phyloP scores from a whole-genome alignment of 2,888 invertebrate genomes.

The Apodemia mormo region DNA sequence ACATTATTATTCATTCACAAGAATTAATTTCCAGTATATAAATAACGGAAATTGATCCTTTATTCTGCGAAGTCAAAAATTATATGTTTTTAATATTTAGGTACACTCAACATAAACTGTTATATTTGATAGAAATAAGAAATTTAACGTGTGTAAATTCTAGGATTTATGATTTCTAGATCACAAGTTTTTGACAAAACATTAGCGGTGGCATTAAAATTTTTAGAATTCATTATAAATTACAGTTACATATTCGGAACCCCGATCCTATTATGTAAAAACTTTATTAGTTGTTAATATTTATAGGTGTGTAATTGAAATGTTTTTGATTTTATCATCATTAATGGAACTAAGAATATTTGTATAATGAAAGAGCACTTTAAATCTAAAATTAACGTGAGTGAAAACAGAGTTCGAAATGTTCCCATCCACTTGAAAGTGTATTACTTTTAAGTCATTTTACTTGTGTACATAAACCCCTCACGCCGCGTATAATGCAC shows the following conservation, averaged over 20 bases:
- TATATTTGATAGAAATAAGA: too few relatives aligned
- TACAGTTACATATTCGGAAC: background rate
- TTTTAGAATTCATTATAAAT: background rate
- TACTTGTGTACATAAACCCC: constrained; percentile 74
- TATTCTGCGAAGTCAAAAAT: too few relatives aligned
- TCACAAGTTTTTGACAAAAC: background rate
- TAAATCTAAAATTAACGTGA: constrained; percentile 50
- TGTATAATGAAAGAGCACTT: constrained; percentile 43
- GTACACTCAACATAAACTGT: too few relatives aligned
- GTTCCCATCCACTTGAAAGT: constrained; percentile 74
- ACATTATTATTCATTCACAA: too few relatives aligned
- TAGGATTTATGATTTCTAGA: too few relatives aligned
- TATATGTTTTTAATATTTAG: too few relatives aligned
- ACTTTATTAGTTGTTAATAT: constrained; percentile 8
- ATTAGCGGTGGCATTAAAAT: background rate
- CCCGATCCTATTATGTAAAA: background rate
- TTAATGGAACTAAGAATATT: constrained; percentile 30
- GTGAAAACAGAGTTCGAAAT: constrained; percentile 61
- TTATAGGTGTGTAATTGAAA: constrained; percentile 5
- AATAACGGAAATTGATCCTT: too few relatives aligned
- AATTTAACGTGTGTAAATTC: too few relatives aligned
- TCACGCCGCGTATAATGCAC: constrained; percentile 49
- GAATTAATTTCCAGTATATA: too few relatives aligned
- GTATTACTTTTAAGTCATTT: constrained; percentile 74
- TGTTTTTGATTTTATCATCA: constrained; percentile 14